Conservation (phyloP, 53 echinoderm and acorn worm genomes). For the Glandiceps talaboti region DNA sequence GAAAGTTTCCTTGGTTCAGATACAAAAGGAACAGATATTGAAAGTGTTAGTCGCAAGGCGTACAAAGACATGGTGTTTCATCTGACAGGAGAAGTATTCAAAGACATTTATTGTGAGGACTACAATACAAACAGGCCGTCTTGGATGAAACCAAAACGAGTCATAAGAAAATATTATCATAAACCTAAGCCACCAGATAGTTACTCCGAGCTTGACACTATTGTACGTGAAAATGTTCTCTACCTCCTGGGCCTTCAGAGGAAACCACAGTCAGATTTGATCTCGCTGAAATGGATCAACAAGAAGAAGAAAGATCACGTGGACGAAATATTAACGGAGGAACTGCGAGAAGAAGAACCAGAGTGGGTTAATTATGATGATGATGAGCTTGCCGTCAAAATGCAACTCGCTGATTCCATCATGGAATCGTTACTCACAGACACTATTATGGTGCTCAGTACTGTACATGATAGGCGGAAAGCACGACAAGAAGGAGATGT, state of each 20-base stretch:
- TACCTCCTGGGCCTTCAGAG: slow-evolving; percentile 36
- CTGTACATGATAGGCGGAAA: slow-evolving; percentile 51
- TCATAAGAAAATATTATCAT: slow-evolving; percentile 48
- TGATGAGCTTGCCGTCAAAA: slow-evolving; percentile 88
- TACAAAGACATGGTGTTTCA: slow-evolving; percentile 75
- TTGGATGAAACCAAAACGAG: slow-evolving; percentile 90
- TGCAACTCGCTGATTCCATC: slow-evolving; percentile 81
- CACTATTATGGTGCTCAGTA: slow-evolving; percentile 56
- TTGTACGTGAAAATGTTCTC: slow-evolving; percentile 41
- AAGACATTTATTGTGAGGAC: slow-evolving; percentile 57
- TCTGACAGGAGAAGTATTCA: slow-evolving; percentile 69
- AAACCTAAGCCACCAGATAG: slow-evolving; percentile 47
- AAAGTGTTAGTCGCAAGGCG: slow-evolving; percentile 68
- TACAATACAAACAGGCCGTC: slow-evolving; percentile 43
- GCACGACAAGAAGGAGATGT: slow-evolving; percentile 19
- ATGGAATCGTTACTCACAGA: slow-evolving; percentile 72
- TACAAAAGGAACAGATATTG: slow-evolving; percentile 70
- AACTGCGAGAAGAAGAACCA: slow-evolving; percentile 82
- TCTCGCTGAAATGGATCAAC: slow-evolving; percentile 24
- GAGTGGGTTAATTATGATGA: slow-evolving; percentile 97
- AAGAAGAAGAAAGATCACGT: slow-evolving; percentile 96
- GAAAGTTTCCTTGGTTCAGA: slow-evolving; percentile 50
- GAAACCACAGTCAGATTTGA: slow-evolving; percentile 25
- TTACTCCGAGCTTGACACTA: slow-evolving; percentile 30
- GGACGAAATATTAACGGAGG: slow-evolving; percentile 83